Evolutionary conservation across 2,797 vertebrate genomes (phyloP).

Genomic region (Mus caroli): DNA sequence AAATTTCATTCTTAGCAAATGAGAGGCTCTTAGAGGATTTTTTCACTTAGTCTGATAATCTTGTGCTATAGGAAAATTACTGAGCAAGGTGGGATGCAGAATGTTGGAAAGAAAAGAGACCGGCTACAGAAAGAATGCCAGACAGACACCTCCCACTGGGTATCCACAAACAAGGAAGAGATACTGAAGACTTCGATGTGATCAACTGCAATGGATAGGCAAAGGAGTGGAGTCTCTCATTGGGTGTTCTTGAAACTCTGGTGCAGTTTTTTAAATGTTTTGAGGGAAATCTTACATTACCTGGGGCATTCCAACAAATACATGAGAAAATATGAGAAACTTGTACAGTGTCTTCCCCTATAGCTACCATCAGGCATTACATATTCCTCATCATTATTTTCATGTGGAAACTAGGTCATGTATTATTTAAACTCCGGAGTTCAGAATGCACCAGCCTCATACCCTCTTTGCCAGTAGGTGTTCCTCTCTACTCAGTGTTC

Average conservation of each 20-base stretch:
- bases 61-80: background rate
- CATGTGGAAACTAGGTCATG: background rate
- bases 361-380: background rate
- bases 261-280: background rate
- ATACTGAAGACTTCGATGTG: background rate
- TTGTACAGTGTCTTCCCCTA: background rate
- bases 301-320: background rate
- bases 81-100: background rate
- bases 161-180: background rate
- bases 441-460: background rate
- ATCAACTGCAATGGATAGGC: background rate
- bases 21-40: background rate
- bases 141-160: background rate
- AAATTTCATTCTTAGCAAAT: constrained; percentile 4
- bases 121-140: background rate
- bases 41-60: background rate
- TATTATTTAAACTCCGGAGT: background rate
- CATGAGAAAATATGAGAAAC: background rate
- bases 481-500: background rate
- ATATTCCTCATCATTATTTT: background rate
- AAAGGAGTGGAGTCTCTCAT: background rate
- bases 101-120: background rate
- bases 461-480: background rate
- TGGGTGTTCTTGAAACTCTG: background rate
- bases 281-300: background rate